Evolutionary conservation across 2,797 vertebrate genomes (phyloP).

Genomic region (Melopsittacus undulatus): DNA sequence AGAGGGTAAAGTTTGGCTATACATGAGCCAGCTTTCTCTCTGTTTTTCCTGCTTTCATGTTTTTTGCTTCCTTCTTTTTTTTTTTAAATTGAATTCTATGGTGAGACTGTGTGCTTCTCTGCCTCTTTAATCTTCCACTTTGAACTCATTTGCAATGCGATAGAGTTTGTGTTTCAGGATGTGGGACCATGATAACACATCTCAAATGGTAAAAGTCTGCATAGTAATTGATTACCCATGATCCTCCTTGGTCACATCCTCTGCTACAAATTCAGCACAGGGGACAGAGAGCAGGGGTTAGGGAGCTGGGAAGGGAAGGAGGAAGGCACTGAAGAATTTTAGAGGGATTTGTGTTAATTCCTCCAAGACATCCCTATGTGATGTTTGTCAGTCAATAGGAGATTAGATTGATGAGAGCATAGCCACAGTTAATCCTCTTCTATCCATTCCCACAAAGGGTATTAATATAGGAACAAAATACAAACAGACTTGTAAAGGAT

Average conservation of each 20-base stretch:
- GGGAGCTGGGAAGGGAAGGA: neutral
- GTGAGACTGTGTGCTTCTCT: neutral
- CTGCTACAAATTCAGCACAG: neutral
- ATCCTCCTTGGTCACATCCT: slow-evolving; percentile 30
- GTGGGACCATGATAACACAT: slow-evolving; percentile 53
- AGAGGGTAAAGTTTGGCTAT: neutral
- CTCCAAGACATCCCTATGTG: slow-evolving; percentile 40
- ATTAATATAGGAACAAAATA: neutral
- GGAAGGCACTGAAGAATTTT: slow-evolving; percentile 42
- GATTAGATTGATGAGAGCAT: slow-evolving; percentile 69
- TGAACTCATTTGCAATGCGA: slow-evolving; percentile 55
- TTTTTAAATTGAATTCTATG: neutral
- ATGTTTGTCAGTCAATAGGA: slow-evolving; percentile 72
- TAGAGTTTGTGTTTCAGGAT: slow-evolving; percentile 50
- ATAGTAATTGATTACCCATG: slow-evolving; percentile 62
- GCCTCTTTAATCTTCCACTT: slow-evolving; percentile 46
- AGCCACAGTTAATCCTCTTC: slow-evolving; percentile 58
- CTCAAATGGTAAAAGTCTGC: slow-evolving; percentile 47
- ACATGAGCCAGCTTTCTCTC: neutral
- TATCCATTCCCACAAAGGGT: slow-evolving; percentile 58
- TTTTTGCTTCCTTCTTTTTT: neutral
- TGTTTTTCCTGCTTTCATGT: neutral
- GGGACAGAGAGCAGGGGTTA: neutral
- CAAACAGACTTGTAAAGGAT: neutral
- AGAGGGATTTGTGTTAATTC: slow-evolving; percentile 73